Evolutionary conservation across 2,888 invertebrate genomes (phyloP), one percentile per base, ranked within the genome.

Genomic region (Tetragonula carbonaria): DNA sequence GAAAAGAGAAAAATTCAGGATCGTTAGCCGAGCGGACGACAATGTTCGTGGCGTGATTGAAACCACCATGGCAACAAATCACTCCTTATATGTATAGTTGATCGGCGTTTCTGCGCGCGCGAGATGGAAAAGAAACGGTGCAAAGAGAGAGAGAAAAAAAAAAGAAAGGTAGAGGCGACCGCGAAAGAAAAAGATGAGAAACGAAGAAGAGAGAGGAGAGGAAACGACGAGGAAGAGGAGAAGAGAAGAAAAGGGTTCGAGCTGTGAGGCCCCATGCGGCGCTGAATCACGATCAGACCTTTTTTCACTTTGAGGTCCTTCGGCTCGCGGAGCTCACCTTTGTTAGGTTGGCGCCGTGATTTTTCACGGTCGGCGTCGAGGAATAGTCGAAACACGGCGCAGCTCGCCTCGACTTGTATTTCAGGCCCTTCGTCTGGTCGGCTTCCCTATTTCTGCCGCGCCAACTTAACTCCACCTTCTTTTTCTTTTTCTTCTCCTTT

Each of bases 321-420:
- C 84, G 80, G 50, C 74, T 76, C 23, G 73, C 23, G 74, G 18
- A 28, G 67, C 75, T 81, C 71, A 80, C 87, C 89, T 89, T 88
- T 80, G 86, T 83, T 72, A 79, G 84, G 75, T 86, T 91, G 91
- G 93, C 92, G 92, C 92, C 92, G 86, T 88, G 88, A 91, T 91
- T 93, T 92, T 92, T 91, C 92, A 90, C 90, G 88, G 90, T 88
- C 90, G 87, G 82, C 85, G 88, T 86, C 89, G 78, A 80, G 74
- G 76, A 79, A 80, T 82, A 82, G 82, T 84, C 87, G 86, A 90
- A 90, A 90, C 62, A 67, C 86, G 85, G 79, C 45, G 45, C 45
- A 11, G 72, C 75, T 81, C 75, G 77, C 68, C 68, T 59, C 82
- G 77, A 74, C 72, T 80, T 82, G 84, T 86, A 85, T 86, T 75